Conservation (phyloP, 2,888 invertebrate genomes). For the Lasioglossum zephyrum region DNA sequence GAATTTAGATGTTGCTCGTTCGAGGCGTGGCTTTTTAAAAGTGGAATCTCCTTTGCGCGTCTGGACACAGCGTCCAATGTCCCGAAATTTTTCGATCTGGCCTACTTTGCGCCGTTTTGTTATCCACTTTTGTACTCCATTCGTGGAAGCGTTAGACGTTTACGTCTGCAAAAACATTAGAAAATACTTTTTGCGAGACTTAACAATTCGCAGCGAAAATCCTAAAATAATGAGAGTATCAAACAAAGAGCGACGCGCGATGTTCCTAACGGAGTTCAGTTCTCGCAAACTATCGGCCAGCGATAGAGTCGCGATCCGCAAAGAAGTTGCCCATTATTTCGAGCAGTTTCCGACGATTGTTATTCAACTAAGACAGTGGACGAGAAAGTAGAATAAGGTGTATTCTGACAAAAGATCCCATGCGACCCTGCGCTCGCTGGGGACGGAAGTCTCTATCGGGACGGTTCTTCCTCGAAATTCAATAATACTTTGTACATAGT, state of each 20-base stretch:
- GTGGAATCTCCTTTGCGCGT: too few species aligned
- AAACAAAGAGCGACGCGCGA: too few species aligned
- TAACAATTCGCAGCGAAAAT: background rate
- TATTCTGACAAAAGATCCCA: constrained; percentile 57
- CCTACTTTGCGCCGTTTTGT: too few species aligned
- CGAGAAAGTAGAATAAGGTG: background rate
- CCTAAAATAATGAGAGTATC: background rate
- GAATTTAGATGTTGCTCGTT: too few species aligned
- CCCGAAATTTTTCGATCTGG: too few species aligned
- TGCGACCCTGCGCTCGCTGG: constrained; percentile 32
- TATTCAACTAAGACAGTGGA: constrained; percentile 34
- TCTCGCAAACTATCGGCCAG: background rate
- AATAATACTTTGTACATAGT: constrained; percentile 67
- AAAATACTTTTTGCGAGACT: background rate
- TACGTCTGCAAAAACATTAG: too few species aligned
- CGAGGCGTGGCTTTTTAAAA: too few species aligned
- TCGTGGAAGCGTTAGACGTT: too few species aligned
- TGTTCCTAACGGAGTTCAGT: background rate
- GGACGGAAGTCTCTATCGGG: constrained; percentile 44
- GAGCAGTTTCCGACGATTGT: constrained; percentile 34
- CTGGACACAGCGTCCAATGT: too few species aligned
- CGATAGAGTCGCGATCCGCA: background rate
- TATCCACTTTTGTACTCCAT: too few species aligned
- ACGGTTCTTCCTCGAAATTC: constrained; percentile 62
- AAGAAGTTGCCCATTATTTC: constrained; percentile 34